Base-by-base conservation (phyloP, 2,888 invertebrate species). In the Drepanosiphum platanoidis region DNA sequence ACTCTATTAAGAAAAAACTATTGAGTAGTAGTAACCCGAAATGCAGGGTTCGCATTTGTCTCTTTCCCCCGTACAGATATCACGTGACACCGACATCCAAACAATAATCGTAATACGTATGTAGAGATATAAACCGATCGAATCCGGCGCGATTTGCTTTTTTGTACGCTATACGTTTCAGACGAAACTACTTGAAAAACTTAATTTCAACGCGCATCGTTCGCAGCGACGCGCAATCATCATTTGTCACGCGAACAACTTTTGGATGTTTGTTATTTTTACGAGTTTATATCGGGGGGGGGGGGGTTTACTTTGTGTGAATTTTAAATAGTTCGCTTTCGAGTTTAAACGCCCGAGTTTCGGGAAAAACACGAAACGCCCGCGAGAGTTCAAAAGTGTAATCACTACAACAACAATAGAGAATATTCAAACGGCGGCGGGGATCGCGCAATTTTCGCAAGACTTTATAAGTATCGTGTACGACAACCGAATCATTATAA, bases 251-350 rank as follows among this genome's bases (percentile, higher is more conserved):
- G 15, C 39, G n/a, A n/a, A n/a, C n/a, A 39, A 27, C 39, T 71
- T 70, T 70, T 70, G 4, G n/a, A 36, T 70, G 3, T n/a, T 70
- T 68, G 13, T 70, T 36, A n/a, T 36, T 36, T 70, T 70, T 70
- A 70, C 70, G 36, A 70, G 9, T 39, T 36, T n/a, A 36, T 36
- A 36, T 36, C 70, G 3, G 36, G 0, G 15, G n/a, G 0, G 15
- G n/a, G 3, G 13, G n/a, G 36, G 11, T 32, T 22, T 36, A 11
- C 36, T 39, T 71, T 27, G 39, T 27, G 39, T 27, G 27, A 27
- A 39, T 39, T 71, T 39, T 27, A 71, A 71, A 71, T 27, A 71
- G n/a, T 71, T 11, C 13, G 15, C 15, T 36, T 71, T 71, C 7
- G 2, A 71, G 27, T 52, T 22, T 18, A 52, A 52, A 52, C 52